These are phyloP conservation scores for Patiria miniata DNA, from an alignment of 35 echinoderm and acorn worm genomes.

Conservation along the genomic window DNA sequence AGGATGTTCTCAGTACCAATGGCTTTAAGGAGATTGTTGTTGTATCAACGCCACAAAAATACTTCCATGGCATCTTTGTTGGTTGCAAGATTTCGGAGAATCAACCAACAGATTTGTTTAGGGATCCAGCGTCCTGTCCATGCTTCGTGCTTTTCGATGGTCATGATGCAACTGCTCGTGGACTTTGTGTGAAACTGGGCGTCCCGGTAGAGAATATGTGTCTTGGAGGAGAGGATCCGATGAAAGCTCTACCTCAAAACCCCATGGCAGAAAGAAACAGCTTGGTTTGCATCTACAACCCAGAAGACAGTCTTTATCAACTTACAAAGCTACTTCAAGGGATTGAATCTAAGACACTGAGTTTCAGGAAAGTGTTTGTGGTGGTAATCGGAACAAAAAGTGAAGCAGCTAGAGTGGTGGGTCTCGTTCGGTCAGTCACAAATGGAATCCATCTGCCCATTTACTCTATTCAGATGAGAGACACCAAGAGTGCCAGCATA, in stretches of 20 bases:
- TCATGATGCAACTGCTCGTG: conserved; percentile 32
- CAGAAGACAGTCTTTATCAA: too few species aligned
- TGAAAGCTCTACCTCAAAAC: not conserved
- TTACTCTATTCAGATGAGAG: conserved; percentile 47
- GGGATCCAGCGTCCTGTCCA: conserved; percentile 34
- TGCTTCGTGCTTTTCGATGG: not conserved
- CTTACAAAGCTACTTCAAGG: conserved; percentile 4
- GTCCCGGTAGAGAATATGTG: not conserved
- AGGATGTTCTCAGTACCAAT: conserved; percentile 29
- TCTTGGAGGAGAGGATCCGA: conserved; percentile 7
- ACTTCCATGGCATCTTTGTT: conserved; percentile 73
- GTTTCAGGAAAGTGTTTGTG: not conserved
- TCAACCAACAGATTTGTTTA: conserved; percentile 33
- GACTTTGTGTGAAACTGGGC: conserved; percentile 19
- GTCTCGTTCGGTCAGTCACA: conserved; percentile 54
- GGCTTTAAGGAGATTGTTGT: conserved; percentile 70
- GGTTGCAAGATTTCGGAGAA: conserved; percentile 41
- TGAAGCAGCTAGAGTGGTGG: conserved; percentile 30
- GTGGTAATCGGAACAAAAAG: not conserved
- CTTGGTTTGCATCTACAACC: too few species aligned
- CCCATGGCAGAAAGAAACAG: too few species aligned
- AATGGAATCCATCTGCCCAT: conserved; percentile 60
- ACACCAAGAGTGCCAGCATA: conserved; percentile 47
- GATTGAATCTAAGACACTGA: not conserved
- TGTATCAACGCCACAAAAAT: conserved; percentile 58